Evolutionary conservation across 2,888 invertebrate genomes (phyloP).

Genomic region (Troilus luridus): DNA sequence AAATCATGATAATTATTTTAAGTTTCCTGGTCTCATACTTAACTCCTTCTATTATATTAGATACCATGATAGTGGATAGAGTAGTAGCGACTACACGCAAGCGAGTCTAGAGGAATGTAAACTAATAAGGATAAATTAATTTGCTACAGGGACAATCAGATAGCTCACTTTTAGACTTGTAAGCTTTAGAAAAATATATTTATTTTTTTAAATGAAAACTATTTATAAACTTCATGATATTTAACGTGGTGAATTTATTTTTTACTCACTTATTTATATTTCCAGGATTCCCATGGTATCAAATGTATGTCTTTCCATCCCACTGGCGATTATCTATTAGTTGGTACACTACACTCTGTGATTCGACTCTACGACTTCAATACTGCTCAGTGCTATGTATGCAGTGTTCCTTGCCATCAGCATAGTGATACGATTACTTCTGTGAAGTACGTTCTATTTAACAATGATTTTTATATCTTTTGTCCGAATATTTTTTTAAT

Average conservation of each 20-base stretch:
- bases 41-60: too few species aligned
- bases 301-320: conserved; percentile 95
- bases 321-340: conserved; percentile 92
- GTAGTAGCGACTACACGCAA: too few species aligned
- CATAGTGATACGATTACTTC: conserved; percentile 84
- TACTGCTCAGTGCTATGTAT: conserved; percentile 96
- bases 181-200: neutral
- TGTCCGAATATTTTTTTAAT: too few species aligned
- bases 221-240: neutral
- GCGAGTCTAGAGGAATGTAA: too few species aligned
- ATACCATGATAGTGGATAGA: too few species aligned
- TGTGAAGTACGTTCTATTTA: conserved; percentile 73
- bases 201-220: neutral
- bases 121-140: too few species aligned
- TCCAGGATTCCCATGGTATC: conserved; percentile 91
- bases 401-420: conserved; percentile 88
- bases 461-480: too few species aligned
- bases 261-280: conserved; percentile 55
- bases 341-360: conserved; percentile 92
- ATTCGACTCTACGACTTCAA: conserved; percentile 94
- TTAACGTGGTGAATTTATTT: neutral
- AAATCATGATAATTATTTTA: too few species aligned
- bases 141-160: too few species aligned
- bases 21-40: too few species aligned
- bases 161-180: too few species aligned